Evolutionary conservation across 2,113 vertebrate species (phyloP).

Genomic region (Ammospiza caudacuta): DNA sequence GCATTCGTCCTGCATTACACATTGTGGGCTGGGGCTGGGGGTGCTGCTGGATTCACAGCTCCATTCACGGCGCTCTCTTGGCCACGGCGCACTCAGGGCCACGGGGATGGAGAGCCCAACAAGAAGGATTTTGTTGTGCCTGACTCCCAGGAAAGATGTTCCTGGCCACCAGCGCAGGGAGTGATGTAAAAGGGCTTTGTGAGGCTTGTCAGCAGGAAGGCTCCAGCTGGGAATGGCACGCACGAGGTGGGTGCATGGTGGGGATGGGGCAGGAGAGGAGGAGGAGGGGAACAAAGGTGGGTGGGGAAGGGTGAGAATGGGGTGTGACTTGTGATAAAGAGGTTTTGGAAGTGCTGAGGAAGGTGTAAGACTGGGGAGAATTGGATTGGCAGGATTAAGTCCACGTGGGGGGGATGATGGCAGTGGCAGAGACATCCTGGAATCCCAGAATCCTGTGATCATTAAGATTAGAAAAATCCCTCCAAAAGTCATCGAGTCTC

Average conservation of each 20-base stretch:
- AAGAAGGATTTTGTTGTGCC: background rate
- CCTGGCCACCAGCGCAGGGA: background rate
- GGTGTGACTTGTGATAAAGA: background rate
- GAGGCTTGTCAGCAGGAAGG: background rate
- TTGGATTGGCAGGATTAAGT: background rate
- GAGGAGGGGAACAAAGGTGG: background rate
- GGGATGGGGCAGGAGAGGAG: background rate
- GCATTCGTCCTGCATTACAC: background rate
- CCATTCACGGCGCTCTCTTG: background rate
- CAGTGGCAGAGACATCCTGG: background rate
- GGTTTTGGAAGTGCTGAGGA: background rate
- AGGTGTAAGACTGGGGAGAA: background rate
- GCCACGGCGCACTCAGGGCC: background rate
- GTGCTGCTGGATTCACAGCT: background rate
- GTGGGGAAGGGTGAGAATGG: background rate
- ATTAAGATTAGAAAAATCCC: background rate
- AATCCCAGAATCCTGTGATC: background rate
- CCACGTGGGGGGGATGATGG: background rate
- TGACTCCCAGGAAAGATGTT: background rate
- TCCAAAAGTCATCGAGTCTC: background rate
- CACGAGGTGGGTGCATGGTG: background rate
- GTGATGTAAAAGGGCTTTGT: slow-evolving; percentile 23
- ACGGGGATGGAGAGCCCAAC: background rate
- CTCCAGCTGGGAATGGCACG: background rate
- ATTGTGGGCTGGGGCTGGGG: slow-evolving; percentile 2